Conservation (phyloP, 2,113 vertebrate genomes). For the Oplegnathus fasciatus region DNA sequence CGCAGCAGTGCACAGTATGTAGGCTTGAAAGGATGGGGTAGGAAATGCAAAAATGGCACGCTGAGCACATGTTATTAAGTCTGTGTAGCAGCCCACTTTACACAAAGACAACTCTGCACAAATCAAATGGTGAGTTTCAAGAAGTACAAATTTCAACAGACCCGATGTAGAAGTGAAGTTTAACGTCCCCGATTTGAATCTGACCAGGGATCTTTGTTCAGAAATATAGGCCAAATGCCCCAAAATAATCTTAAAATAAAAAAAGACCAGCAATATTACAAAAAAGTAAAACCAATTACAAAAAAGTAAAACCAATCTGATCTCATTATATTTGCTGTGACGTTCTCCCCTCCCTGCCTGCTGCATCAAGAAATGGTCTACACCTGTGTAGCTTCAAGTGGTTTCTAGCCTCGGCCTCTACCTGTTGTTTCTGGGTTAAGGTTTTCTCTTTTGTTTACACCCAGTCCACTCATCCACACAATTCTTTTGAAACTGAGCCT, state of each 20-base stretch:
- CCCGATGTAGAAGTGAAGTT: too few relatives aligned
- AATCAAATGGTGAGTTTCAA: slow-evolving; percentile 4
- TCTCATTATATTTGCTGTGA: neutral
- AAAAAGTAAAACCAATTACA: neutral
- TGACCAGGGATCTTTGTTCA: neutral
- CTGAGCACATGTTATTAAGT: neutral
- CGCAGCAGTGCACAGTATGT: slow-evolving; percentile 3
- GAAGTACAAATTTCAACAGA: neutral
- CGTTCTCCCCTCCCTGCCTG: neutral
- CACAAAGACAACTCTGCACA: neutral
- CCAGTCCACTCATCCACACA: neutral
- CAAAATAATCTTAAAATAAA: too few relatives aligned
- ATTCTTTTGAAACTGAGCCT: neutral
- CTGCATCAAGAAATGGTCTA: neutral
- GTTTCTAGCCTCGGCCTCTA: neutral
- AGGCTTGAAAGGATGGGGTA: neutral
- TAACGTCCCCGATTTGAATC: neutral
- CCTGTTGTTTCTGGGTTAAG: neutral
- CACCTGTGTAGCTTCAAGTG: neutral
- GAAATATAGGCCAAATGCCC: too few relatives aligned
- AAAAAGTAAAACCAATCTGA: neutral
- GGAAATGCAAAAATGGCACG: neutral
- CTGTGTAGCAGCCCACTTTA: neutral
- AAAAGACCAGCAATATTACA: neutral
- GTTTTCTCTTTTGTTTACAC: neutral